phyloP scores from a whole-genome alignment of 2,888 invertebrate genomes.

The Dinocampus coccinellae region DNA sequence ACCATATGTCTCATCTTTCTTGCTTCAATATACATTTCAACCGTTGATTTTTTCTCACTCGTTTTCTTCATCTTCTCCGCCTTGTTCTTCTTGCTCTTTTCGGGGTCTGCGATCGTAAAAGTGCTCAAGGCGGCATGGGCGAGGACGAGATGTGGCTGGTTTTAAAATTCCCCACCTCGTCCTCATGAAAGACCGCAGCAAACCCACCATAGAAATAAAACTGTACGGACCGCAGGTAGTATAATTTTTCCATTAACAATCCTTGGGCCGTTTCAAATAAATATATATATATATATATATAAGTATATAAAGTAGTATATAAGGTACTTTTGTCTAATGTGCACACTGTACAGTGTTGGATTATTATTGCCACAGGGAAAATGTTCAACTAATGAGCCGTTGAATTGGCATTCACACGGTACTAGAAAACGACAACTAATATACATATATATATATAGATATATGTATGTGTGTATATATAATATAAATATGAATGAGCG shows the following conservation, averaged over 20 bases:
- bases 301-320: not conserved
- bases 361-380: not conserved
- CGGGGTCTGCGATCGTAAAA: constrained; percentile 18
- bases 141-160: constrained; percentile 21
- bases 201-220: constrained; percentile 25
- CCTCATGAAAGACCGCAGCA: constrained; percentile 9
- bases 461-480: not conserved
- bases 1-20: constrained; percentile 15
- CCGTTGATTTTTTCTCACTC: not conserved
- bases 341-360: not conserved
- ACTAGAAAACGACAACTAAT: not conserved
- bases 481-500: not conserved
- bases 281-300: constrained; percentile 2
- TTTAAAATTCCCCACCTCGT: not conserved
- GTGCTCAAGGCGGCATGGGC: constrained; percentile 15
- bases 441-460: not conserved
- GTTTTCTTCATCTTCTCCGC: not conserved
- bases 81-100: constrained; percentile 18
- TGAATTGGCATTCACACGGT: constrained; percentile 13
- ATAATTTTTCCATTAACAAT: constrained; percentile 31
- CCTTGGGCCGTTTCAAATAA: not conserved
- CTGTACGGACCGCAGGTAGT: constrained; percentile 12
- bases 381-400: constrained; percentile 3
- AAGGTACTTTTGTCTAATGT: constrained; percentile 19
- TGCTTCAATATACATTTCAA: not conserved